phyloP scores from a whole-genome alignment of 2,113 vertebrate species.

The Oreochromis tanganicae region DNA sequence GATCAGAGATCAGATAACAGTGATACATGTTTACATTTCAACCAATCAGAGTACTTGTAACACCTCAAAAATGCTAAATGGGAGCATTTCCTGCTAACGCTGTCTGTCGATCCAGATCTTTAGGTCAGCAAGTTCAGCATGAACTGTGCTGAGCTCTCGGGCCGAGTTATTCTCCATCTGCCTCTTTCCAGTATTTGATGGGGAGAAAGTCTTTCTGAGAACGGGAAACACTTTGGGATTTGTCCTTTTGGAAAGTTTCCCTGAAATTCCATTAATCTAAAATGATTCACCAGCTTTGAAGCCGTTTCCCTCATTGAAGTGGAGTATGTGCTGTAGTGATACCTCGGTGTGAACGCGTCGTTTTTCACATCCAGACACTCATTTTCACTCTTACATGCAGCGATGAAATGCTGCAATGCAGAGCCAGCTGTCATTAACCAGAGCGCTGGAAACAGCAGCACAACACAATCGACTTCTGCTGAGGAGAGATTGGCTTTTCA shows the following conservation, averaged over 20 bases:
- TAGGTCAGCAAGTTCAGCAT: neutral
- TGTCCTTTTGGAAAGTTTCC: neutral
- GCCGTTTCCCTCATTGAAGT: neutral
- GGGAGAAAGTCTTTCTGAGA: neutral
- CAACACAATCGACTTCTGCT: neutral
- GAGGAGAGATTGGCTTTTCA: neutral
- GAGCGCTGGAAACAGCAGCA: neutral
- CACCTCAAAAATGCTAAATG: neutral
- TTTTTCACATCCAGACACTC: neutral
- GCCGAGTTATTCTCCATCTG: neutral
- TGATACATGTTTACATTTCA: neutral
- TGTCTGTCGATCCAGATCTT: neutral
- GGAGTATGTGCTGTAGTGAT: neutral
- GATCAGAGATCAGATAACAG: neutral
- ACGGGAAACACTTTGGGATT: neutral
- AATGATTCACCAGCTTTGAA: neutral
- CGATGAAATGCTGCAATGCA: neutral
- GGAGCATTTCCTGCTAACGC: neutral
- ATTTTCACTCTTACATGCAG: neutral
- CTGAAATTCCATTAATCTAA: neutral
- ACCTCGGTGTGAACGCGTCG: neutral
- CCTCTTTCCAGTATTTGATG: accelerated
- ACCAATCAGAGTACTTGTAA: neutral
- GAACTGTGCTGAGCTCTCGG: accelerated
- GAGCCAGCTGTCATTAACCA: neutral